Evolutionary conservation across 2,888 invertebrate species (phyloP).

Genomic region (Ellobium chinense): DNA sequence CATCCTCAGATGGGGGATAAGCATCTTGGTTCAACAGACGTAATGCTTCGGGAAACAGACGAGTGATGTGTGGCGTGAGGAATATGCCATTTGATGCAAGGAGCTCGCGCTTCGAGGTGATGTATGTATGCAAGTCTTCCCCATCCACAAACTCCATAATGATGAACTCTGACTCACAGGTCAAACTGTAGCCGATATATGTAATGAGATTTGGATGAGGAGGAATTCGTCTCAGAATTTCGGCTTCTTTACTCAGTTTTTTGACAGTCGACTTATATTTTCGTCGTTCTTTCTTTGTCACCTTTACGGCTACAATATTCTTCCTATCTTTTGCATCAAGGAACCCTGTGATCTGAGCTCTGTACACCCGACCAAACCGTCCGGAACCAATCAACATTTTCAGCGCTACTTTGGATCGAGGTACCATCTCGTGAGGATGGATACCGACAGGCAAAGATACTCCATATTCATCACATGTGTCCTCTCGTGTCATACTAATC

Average conservation of each 20-base stretch:
- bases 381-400: neutral
- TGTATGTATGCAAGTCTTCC: neutral
- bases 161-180: neutral
- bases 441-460: neutral
- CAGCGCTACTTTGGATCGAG: neutral
- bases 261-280: neutral
- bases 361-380: neutral
- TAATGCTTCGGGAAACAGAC: neutral
- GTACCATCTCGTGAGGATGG: neutral
- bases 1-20: neutral
- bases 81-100: neutral
- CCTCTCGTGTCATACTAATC: neutral
- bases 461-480: neutral
- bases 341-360: neutral
- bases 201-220: neutral
- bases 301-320: neutral
- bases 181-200: neutral
- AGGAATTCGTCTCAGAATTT: neutral
- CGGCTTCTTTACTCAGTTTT: neutral
- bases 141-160: neutral
- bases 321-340: neutral
- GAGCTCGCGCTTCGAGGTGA: neutral
- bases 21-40: neutral
- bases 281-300: neutral
- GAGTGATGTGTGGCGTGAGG: neutral